phyloP scores from a whole-genome alignment of 2,113 vertebrate species.

The Tragulus kanchil region DNA sequence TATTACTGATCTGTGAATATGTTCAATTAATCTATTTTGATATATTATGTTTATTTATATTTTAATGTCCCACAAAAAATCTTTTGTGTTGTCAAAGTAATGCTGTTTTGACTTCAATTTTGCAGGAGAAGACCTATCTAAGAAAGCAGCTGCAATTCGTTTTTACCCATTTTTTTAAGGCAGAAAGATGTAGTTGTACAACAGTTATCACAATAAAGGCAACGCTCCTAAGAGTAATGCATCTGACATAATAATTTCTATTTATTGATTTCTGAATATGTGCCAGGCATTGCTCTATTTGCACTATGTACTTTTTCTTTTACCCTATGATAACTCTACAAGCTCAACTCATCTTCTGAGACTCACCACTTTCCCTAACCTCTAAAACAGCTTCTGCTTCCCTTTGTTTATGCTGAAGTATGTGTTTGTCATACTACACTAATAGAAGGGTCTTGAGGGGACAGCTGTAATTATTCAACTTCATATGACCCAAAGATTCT shows the following conservation, averaged over 20 bases:
- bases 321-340: neutral
- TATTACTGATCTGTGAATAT: constrained; percentile 51
- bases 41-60: constrained; percentile 15
- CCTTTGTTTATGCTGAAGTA: neutral
- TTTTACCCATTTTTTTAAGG: constrained; percentile 24
- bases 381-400: neutral
- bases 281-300: neutral
- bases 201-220: neutral
- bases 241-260: neutral
- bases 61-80: constrained; percentile 27
- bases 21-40: neutral
- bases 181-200: neutral
- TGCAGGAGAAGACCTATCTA: neutral
- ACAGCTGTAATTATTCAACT: neutral
- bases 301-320: neutral
- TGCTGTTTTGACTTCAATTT: constrained; percentile 53
- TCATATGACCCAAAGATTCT: neutral
- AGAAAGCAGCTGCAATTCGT: constrained; percentile 16
- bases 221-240: neutral
- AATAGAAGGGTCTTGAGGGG: neutral
- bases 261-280: neutral
- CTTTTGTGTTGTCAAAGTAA: neutral
- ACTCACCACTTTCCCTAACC: neutral
- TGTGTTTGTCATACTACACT: neutral
- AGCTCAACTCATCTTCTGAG: neutral